Evolutionary conservation across 2,888 invertebrate genomes (phyloP).

Genomic region (Tridacna gigas): DNA sequence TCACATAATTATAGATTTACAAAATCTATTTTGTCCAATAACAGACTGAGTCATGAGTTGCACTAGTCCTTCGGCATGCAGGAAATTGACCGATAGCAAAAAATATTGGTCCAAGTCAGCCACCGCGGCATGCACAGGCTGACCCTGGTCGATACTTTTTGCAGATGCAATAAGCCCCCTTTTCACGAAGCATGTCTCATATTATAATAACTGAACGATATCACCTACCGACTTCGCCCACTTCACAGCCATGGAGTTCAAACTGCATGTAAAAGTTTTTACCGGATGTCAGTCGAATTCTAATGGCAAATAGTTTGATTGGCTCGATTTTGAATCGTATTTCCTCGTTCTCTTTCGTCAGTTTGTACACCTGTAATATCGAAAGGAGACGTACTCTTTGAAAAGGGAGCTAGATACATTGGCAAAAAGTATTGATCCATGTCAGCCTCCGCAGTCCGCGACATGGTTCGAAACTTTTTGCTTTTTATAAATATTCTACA

Average conservation of each 20-base stretch:
- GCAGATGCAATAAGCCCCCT: no score
- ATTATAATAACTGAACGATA: neutral
- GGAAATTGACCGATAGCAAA: no score
- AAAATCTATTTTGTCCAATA: no score
- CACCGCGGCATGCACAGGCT: no score
- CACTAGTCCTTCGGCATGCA: no score
- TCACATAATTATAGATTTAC: no score
- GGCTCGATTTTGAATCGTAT: constrained; percentile 40
- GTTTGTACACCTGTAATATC: constrained; percentile 34
- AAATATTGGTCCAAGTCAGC: no score
- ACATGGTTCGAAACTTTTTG: neutral
- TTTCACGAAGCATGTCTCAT: no score
- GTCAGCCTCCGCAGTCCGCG: neutral
- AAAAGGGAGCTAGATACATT: neutral
- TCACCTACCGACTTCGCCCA: constrained; percentile 37
- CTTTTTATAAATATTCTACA: neutral
- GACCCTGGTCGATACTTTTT: no score
- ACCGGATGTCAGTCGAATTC: constrained; percentile 42
- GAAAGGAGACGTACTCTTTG: neutral
- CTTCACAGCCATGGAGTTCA: constrained; percentile 48
- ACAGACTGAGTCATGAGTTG: no score
- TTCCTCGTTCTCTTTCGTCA: constrained; percentile 8
- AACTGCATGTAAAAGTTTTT: constrained; percentile 36
- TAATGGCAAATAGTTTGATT: constrained; percentile 45
- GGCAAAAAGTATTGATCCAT: neutral